Percentiles rank a stretch among this genome's conserved stretches.
These are phyloP conservation scores for Amorpha juglandis DNA, from an alignment of 2,888 invertebrate species.

Conservation along the genomic window DNA sequence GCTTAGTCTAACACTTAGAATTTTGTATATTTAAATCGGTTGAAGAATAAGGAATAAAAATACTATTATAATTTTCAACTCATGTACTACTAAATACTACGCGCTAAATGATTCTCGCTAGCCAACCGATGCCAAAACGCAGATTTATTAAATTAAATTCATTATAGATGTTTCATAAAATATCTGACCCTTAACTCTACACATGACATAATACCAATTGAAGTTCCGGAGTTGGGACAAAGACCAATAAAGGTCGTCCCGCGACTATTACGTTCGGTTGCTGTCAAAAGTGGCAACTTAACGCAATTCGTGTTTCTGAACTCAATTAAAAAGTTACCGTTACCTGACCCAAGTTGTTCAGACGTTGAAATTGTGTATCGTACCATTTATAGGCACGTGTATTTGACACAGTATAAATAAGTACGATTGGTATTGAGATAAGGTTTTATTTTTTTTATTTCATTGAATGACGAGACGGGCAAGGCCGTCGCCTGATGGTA, in stretches of 20 bases:
- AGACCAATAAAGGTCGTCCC: slow-evolving; percentile 44
- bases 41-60: too few relatives aligned
- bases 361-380: slow-evolving; percentile 9
- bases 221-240: slow-evolving; percentile 42
- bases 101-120: too few relatives aligned
- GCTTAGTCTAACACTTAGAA: too few relatives aligned
- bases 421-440: not conserved
- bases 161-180: not conserved
- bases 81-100: not conserved
- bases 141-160: not conserved
- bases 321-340: slow-evolving; percentile 57
- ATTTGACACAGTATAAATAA: not conserved
- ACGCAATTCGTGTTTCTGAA: slow-evolving; percentile 45
- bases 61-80: too few relatives aligned
- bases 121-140: too few relatives aligned
- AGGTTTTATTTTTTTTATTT: too few relatives aligned
- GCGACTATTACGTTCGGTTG: slow-evolving; percentile 41
- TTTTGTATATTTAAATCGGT: too few relatives aligned
- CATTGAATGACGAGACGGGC: too few relatives aligned
- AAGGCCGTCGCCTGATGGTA: too few relatives aligned
- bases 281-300: slow-evolving; percentile 47
- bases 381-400: not conserved
- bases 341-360: slow-evolving; percentile 33
- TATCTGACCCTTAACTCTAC: not conserved
- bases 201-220: slow-evolving; percentile 34